Conservation (phyloP, 1,140 invertebrate species). For the Saccostrea glomerata region DNA sequence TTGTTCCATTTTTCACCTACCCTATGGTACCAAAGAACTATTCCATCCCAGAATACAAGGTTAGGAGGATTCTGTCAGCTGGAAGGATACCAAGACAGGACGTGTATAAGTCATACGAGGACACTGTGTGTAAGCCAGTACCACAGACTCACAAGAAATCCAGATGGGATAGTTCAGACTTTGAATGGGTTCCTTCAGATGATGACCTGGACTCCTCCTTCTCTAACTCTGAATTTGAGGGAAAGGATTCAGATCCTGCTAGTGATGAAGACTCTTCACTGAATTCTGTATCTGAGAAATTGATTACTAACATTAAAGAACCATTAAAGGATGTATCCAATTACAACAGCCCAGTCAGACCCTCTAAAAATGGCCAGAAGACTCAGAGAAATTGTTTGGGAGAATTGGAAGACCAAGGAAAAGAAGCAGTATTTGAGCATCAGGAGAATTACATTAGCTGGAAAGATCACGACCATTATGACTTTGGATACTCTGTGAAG, state of each 20-base stretch:
- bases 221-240: neutral
- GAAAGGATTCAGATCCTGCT: neutral
- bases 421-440: neutral
- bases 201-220: neutral
- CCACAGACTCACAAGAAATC: neutral
- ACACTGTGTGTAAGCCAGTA: neutral
- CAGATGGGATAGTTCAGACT: neutral
- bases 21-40: neutral
- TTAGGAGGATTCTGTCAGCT: neutral
- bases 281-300: neutral
- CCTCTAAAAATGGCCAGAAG: neutral
- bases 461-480: neutral
- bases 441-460: neutral
- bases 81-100: neutral
- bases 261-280: neutral
- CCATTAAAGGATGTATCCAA: neutral
- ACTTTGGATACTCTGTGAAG: too few species aligned
- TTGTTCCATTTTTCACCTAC: neutral
- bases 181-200: slow-evolving; percentile 1
- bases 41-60: neutral
- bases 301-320: neutral
- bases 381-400: neutral
- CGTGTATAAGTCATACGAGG: neutral
- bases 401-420: neutral
- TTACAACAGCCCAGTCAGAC: neutral